Base-by-base conservation (phyloP, 2,888 invertebrate genomes). In the Dimorphilus gyrociliatus region DNA sequence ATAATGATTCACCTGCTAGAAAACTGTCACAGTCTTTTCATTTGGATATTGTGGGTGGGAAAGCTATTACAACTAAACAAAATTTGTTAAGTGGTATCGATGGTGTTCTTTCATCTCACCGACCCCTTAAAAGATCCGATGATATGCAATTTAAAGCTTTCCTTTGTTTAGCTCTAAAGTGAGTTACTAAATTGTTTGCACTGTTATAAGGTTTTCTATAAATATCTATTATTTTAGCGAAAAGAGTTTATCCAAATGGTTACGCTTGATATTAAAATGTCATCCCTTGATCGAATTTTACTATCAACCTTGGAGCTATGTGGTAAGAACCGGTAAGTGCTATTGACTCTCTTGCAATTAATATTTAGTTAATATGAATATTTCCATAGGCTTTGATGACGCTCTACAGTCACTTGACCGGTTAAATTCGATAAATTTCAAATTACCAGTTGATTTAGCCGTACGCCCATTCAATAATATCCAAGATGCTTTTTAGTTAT, bases 121-220 rank as follows among this genome's bases (percentile, higher is more conserved):
- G 75, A 6, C 81, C 80, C 0, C 82, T 90, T 49, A 90, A 92
- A 59, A 71, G 94, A 48, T 88, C 86, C 52, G 78, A 75, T 40
- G 94, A 94, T 68, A 81, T 94, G 13, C 90, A 92, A 66, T 92
- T 94, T 55, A 97, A 97, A 64, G 94, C 97, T 1, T 88, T 99
- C 56, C 72, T 99, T 29, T 94, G 90, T 64, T 79, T 88, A 17
- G 94, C 82, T 17, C 68, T 97, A 25, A 99, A 99, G 81, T 82
- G 63, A 72, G 76, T 68, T 40, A n/a, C n/a, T n/a, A n/a, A n/a
- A n/a, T n/a, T n/a, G n/a, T n/a, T n/a, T n/a, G n/a, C n/a, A n/a
- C n/a, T n/a, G n/a, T n/a, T n/a, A n/a, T n/a, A n/a, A n/a, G n/a
- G n/a, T n/a, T n/a, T n/a, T n/a, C n/a, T n/a, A n/a, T n/a, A n/a